Evolutionary conservation across 2,113 vertebrate species (phyloP).

Genomic region (Macrotus californicus): DNA sequence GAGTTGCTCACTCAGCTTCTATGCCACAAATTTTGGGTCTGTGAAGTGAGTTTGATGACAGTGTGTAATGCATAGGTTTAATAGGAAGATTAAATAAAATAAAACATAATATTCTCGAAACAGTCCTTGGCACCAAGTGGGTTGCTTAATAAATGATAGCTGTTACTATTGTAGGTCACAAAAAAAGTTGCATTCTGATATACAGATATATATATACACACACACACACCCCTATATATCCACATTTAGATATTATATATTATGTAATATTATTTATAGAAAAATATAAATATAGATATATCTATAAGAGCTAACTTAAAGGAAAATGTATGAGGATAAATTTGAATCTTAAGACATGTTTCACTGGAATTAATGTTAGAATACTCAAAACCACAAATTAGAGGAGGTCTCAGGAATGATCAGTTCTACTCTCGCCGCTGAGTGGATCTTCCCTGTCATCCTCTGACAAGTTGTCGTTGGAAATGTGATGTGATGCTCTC

Average conservation of each 20-base stretch:
- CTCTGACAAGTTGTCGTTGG: slow-evolving; percentile 39
- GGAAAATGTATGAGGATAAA: not conserved
- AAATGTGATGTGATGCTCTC: not conserved
- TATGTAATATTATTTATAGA: not conserved
- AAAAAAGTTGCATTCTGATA: not conserved
- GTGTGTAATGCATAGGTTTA: not conserved
- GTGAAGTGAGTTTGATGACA: not conserved
- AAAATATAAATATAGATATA: not conserved
- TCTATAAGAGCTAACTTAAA: not conserved
- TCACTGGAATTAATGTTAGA: not conserved
- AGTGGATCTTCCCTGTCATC: not conserved
- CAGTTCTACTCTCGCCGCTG: not conserved
- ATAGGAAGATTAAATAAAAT: not conserved
- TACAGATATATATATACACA: no score
- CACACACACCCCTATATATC: no score
- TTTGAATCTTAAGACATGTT: not conserved
- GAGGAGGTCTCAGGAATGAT: not conserved
- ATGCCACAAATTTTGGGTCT: not conserved
- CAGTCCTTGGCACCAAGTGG: not conserved
- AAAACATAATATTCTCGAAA: not conserved
- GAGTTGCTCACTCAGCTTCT: not conserved
- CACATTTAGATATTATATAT: not conserved
- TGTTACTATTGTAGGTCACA: not conserved
- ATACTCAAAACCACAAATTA: not conserved
- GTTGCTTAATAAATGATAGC: not conserved